These are phyloP conservation scores for Eupeodes luniger DNA, from an alignment of 2,888 invertebrate genomes.

Conservation along the genomic window DNA sequence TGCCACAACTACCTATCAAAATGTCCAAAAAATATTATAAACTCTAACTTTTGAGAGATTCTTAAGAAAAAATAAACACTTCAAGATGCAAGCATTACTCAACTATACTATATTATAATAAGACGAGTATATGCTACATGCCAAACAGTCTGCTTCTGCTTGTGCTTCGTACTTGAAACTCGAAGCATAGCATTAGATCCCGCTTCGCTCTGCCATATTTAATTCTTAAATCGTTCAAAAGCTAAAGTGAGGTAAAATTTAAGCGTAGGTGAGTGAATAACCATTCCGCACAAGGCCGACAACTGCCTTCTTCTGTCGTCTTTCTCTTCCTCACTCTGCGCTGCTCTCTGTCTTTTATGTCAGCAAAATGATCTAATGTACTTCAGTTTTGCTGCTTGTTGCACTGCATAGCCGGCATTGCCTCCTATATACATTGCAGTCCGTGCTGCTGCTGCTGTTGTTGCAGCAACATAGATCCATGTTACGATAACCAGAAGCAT, in stretches of 20 bases:
- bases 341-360: not conserved
- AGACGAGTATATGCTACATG: not conserved
- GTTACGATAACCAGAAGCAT: conserved; percentile 65
- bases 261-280: conserved; percentile 67
- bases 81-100: conserved; percentile 54
- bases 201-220: conserved; percentile 47
- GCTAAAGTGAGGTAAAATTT: conserved; percentile 26
- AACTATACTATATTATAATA: not conserved
- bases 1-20: conserved; percentile 68
- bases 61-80: conserved; percentile 35
- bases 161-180: not conserved
- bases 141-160: conserved; percentile 26
- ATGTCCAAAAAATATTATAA: conserved; percentile 66
- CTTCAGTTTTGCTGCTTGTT: conserved; percentile 12
- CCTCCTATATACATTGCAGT: not conserved
- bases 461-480: conserved; percentile 38
- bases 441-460: not conserved
- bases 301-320: conserved; percentile 8
- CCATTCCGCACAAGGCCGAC: conserved; percentile 65
- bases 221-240: conserved; percentile 39
- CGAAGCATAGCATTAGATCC: conserved; percentile 35
- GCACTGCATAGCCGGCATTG: not conserved
- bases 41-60: conserved; percentile 39
- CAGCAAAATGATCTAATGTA: conserved; percentile 60
- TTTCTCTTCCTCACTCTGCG: not conserved